phyloP scores from a whole-genome alignment of 1,140 invertebrate genomes.

The Aphelinus atriplicis region DNA sequence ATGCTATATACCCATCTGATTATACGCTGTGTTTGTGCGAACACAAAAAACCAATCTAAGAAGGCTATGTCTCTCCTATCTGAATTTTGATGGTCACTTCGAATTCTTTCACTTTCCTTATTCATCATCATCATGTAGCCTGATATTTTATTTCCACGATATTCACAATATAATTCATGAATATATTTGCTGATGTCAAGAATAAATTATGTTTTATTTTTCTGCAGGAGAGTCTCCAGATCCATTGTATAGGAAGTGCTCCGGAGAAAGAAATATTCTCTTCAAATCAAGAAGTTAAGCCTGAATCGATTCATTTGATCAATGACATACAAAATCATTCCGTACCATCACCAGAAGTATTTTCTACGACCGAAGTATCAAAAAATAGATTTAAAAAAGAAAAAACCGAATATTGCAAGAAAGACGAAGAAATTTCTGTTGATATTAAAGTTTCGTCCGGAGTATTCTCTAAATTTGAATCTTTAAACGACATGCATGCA shows the following conservation, averaged over 20 bases:
- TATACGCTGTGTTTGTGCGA: too few relatives aligned
- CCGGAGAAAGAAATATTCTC: conserved; percentile 6
- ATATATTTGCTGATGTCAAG: not conserved
- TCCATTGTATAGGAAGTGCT: not conserved
- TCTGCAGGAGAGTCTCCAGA: conserved; percentile 19
- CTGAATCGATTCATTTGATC: conserved; percentile 24
- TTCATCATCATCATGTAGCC: too few relatives aligned
- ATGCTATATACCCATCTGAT: too few relatives aligned
- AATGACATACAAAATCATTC: conserved; percentile 13
- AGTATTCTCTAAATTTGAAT: not conserved
- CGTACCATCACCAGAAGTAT: conserved; percentile 22
- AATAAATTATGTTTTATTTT: not conserved
- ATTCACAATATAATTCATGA: not conserved
- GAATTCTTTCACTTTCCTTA: too few relatives aligned
- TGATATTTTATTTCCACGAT: not conserved
- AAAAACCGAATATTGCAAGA: not conserved
- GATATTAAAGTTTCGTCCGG: not conserved
- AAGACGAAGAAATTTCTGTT: not conserved
- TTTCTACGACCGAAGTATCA: conserved; percentile 6
- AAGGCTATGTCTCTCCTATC: too few relatives aligned
- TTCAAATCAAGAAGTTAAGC: conserved; percentile 24
- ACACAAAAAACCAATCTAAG: too few relatives aligned
- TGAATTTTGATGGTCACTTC: too few relatives aligned
- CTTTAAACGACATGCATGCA: not conserved
- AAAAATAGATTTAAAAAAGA: not conserved